These are phyloP conservation scores for Anthonomus grandis DNA, from an alignment of 1,140 invertebrate species.

Conservation along the genomic window DNA sequence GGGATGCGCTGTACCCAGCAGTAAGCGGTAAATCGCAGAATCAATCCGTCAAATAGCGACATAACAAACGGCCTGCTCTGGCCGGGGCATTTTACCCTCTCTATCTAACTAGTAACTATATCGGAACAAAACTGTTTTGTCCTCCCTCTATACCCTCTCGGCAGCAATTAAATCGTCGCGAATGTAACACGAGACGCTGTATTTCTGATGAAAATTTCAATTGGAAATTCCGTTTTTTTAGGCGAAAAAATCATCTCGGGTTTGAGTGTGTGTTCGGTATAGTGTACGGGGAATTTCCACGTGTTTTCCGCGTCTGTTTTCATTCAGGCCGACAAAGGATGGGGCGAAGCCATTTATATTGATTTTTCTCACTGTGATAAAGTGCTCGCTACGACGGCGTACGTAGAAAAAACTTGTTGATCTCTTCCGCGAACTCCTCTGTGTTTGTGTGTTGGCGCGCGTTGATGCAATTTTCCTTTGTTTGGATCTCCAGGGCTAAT, in stretches of 20 bases:
- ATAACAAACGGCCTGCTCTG: slow-evolving; percentile 33
- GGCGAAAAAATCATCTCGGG: background rate
- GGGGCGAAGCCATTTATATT: slow-evolving; percentile 49
- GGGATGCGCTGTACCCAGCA: slow-evolving; percentile 27
- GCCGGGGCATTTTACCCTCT: slow-evolving; percentile 30
- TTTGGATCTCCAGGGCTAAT: no score
- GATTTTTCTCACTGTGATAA: slow-evolving; percentile 48
- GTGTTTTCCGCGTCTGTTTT: slow-evolving; percentile 44
- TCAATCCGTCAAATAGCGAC: slow-evolving; percentile 36
- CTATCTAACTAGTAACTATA: slow-evolving; percentile 36
- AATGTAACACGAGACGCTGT: slow-evolving; percentile 22
- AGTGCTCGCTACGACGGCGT: no score
- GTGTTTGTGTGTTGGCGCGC: slow-evolving; percentile 3
- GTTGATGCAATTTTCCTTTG: no score
- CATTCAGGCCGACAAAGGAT: slow-evolving; percentile 48
- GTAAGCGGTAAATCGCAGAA: slow-evolving; percentile 32
- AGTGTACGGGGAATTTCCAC: slow-evolving; percentile 28
- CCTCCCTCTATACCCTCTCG: slow-evolving; percentile 27
- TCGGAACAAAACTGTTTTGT: slow-evolving; percentile 31
- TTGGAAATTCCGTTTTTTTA: slow-evolving; percentile 16
- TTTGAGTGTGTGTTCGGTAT: slow-evolving; percentile 1
- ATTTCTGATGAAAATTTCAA: background rate
- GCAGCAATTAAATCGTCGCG: slow-evolving; percentile 26
- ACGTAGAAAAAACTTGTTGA: slow-evolving; percentile 52
- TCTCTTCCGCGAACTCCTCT: slow-evolving; percentile 35